phyloP scores from a whole-genome alignment of 2,113 vertebrate genomes.

The Helogale parvula region DNA sequence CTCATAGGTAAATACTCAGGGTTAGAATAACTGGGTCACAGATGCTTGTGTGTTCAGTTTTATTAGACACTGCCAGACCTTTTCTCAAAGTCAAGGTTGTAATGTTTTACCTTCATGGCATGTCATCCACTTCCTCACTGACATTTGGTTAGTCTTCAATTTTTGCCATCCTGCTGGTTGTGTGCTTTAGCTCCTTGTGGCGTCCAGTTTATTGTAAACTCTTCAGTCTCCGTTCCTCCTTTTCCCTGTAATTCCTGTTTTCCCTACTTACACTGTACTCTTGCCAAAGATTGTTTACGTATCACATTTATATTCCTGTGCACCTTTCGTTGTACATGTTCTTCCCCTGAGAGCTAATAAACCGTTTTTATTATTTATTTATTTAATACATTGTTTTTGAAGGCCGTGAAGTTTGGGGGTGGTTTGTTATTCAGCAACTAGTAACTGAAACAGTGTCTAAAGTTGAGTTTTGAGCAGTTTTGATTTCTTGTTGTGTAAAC shows the following conservation, averaged over 20 bases:
- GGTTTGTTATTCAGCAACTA: not conserved
- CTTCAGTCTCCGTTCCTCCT: not conserved
- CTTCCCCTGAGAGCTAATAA: not conserved
- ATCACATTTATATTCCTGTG: not conserved
- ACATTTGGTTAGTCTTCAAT: conserved; percentile 19
- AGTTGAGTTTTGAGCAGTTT: conserved; percentile 59
- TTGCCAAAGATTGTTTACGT: not conserved
- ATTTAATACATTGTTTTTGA: not conserved
- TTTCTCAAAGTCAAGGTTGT: not conserved
- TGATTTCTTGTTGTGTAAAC: conserved; percentile 47
- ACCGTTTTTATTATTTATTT: not conserved
- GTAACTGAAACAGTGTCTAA: not conserved
- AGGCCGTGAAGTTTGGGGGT: conserved; percentile 30
- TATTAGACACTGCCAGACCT: conserved; percentile 1
- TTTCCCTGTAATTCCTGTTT: not conserved
- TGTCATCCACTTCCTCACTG: not conserved
- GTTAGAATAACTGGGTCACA: not conserved
- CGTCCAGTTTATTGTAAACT: conserved; percentile 2
- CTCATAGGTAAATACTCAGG: not conserved
- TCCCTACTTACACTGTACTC: not conserved
- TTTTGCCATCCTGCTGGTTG: not conserved
- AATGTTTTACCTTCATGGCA: not conserved
- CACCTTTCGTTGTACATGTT: not conserved
- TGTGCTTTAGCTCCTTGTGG: not conserved
- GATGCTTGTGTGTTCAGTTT: not conserved